A percentile compares a stretch with the other conserved stretches of the same genome.
Evolutionary conservation across 2,888 invertebrate species (phyloP).

Genomic region (Chymomyza fuscimana): DNA sequence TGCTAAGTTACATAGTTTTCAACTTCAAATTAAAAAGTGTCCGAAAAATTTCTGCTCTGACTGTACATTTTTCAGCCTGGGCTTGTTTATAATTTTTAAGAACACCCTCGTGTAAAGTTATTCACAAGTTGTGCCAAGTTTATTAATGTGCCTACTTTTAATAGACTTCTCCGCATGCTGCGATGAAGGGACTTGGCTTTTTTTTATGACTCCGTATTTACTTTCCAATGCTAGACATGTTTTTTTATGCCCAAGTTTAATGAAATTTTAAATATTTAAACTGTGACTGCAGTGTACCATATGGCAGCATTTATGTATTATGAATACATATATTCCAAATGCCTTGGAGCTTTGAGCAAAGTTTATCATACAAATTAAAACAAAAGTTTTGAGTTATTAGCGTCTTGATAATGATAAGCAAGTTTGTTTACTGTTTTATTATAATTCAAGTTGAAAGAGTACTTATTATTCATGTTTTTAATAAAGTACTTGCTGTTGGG

Average conservation of each 20-base stretch:
- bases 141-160: slow-evolving; percentile 57
- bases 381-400: background rate
- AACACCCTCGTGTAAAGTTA: slow-evolving; percentile 72
- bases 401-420: background rate
- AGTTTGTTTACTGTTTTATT: background rate
- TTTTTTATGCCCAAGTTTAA: background rate
- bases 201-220: background rate
- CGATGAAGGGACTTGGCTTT: background rate
- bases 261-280: slow-evolving; percentile 8
- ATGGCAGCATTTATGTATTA: background rate
- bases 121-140: slow-evolving; percentile 63
- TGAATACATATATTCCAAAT: background rate
- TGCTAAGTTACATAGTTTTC: too few relatives aligned
- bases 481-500: background rate
- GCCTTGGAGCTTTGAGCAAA: background rate
- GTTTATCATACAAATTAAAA: background rate
- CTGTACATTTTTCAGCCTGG: slow-evolving; percentile 27
- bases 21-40: too few relatives aligned
- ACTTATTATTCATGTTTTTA: background rate
- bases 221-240: background rate
- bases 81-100: slow-evolving; percentile 64
- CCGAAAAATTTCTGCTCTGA: too few relatives aligned
- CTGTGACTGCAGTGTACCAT: background rate
- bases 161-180: background rate
- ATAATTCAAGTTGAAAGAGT: background rate